A percentile compares a stretch with the other conserved stretches of the same genome.
Evolutionary conservation across 1,140 invertebrate genomes (phyloP).

Genomic region (Philaenus spumarius): DNA sequence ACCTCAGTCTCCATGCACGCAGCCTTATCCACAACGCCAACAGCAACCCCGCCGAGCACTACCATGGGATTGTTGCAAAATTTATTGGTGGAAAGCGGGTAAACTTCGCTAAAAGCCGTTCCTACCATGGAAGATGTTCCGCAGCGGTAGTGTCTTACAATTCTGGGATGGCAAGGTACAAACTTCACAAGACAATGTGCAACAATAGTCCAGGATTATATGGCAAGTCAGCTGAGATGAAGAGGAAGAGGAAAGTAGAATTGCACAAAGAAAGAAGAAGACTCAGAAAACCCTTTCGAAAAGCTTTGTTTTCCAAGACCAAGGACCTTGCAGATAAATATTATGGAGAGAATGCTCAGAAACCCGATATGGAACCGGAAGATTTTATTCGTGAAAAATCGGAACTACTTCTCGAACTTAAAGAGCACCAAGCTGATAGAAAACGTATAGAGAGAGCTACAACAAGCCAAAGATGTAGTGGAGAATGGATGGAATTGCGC

Average conservation of each 20-base stretch:
- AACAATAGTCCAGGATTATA: conserved; percentile 1
- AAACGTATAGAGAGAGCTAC: neutral
- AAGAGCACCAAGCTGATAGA: neutral
- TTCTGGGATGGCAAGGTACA: conserved; percentile 9
- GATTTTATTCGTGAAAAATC: neutral
- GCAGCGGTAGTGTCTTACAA: conserved; percentile 23
- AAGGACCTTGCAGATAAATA: neutral
- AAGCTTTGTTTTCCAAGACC: neutral
- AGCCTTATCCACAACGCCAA: conserved; percentile 14
- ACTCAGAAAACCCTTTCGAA: neutral
- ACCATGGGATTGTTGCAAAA: conserved; percentile 16
- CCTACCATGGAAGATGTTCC: conserved; percentile 14
- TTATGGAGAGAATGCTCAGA: no score
- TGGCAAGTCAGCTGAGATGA: neutral
- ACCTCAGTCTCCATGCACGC: neutral
- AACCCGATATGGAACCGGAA: neutral
- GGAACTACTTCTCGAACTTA: neutral
- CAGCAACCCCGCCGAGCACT: conserved; percentile 22
- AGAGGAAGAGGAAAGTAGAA: neutral
- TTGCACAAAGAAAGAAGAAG: neutral
- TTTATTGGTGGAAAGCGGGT: conserved; percentile 23
- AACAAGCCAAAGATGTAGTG: neutral
- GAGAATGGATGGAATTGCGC: neutral
- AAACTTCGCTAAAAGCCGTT: conserved; percentile 13
- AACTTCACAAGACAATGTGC: conserved; percentile 12